Evolutionary conservation across 2,113 vertebrate species (phyloP), one percentile per base, ranked within the genome.

Genomic region (Tenebrosternarchus preto): DNA sequence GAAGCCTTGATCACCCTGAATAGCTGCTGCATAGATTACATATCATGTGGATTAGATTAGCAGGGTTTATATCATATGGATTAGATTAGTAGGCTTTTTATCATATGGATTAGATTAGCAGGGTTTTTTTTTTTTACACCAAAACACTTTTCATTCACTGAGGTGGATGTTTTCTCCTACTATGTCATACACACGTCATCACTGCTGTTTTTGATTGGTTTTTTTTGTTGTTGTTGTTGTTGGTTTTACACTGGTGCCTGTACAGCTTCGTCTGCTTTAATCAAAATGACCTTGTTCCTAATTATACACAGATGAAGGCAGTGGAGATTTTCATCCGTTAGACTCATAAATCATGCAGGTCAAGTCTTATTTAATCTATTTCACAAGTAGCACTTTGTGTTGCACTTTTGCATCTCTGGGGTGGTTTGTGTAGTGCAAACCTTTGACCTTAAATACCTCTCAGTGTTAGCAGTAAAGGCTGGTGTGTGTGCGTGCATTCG

Each of bases 11-110:
- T 15, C 8, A 9, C 39, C 39, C 39, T 43, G 39, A 43, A 43
- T 43, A 4, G 39, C 11, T 8, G 6, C 43, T 50, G 12, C 1
- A 15, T 50, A 12, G 11, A 50, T 50, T 50, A 50, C 15, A 15
- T 50, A 11, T 50, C 43, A 50, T 50, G 11, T 9, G 12, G 43
- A 50, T 3, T 11, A 15, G 43, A 12, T 11, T 50, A 50, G 43
- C 43, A 85, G 39, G 63, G 69, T 82, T 82, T 78, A 15, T 50
- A 11, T 50, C 43, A 50, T 50, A 43, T 9, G 12, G 43, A 50
- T 3, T 11, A 15, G 43, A 12, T 11, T 50, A 50, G 43, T 12
- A 85, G 39, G 63, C 66, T 82, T 82, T 78, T n/a, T 50, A 11
- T 50, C 43, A 50, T 50, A 43, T 9, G 12, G 43, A 50, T 3